Base-by-base conservation (phyloP, 2,113 vertebrate species). In the Phoxinus phoxinus region DNA sequence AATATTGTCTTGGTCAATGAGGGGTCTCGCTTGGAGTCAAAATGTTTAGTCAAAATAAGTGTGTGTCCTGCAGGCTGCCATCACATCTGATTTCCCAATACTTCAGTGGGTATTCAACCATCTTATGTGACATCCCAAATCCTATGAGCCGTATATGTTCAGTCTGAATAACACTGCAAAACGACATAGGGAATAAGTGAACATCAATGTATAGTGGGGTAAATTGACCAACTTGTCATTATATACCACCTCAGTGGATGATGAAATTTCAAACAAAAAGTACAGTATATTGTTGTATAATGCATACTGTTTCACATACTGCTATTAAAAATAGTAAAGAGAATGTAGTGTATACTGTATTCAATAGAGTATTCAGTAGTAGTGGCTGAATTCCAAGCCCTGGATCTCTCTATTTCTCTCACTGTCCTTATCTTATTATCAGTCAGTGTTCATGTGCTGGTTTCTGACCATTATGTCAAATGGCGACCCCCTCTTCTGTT, bases 401-500 rank as follows among this genome's bases (percentile, higher is more conserved):
- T 51, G 21, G 1, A 6, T 53, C 13, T 63, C 25, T 71, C 17
- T 15, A 6, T 69, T 63, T 48, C 44, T 73, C 3, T 32, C 37
- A 4, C 46, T 35, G 10, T 76, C 19, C 46, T 53, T 48, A 23
- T 84, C 56, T 59, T 56, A 3, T 48, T 74, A 46, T 75, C 41
- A 2, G 13, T 53, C 5, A 27, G 63, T 73, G 73, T 46, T 76
- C 63, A 76, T 23, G 30, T 25, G 85, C 27, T 46, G 7, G 23
- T 88, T 69, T 53, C n/a, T 85, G 63, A 83, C 48, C 23, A 61
- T 58, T 27, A 19, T 84, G 75, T 81, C 72, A 65, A 72, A 23
- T 76, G 69, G 12, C 74, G 3, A 79, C 32, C 56, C 53, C 80
- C 37, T 53, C 65, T 56, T 75, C 72, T 87, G 56, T 87, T 88